Base-by-base conservation (phyloP, 2,113 vertebrate species). In the Cyprinodon brontotheroides region DNA sequence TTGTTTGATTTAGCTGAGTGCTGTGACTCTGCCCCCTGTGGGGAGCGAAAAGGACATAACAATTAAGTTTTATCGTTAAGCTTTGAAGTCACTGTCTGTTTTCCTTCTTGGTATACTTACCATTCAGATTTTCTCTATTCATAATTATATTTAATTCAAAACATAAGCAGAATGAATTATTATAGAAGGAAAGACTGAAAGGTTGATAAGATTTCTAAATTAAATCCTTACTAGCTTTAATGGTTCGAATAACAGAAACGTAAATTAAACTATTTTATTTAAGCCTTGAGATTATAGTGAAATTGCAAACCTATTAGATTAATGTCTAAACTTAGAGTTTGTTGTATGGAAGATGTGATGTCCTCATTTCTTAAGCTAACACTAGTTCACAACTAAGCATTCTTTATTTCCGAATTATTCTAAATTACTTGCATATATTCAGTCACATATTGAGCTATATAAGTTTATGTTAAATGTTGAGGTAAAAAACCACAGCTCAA, bases 11-110 rank as follows among this genome's bases (percentile, higher is more conserved):
- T 77, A 84, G 72, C 66, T 73, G 75, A 84, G 82, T 78, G 70
- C 75, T 62, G 65, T 68, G 79, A 75, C 75, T 86, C 72, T 69
- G 65, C 81, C 65, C 50, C 81, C 75, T 79, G 43, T 11, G 17
- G 74, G 75, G 77, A 85, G 70, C 80, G 73, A 64, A 79, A 77
- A 87, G 69, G 61, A 69, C 82, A 82, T 43, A 75, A 73, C 86
- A 89, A 89, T 86, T 75, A 89, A 87, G 69, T 82, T 66, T 1
- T 70, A 63, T 72, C 83, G 77, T 85, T 88, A 75, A 79, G 71
- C 84, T 80, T 75, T 47, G 50, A 85, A 82, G 69, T 75, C 50
- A 72, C 48, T 67, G 22, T 80, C 71, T 73, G 67, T 72, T 76
- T 82, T 48, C 47, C n/a, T 13, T 4, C 50, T 62, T 66, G 65